Conservation (phyloP, 2,888 invertebrate species). For the Leptopilina drosophilae region DNA sequence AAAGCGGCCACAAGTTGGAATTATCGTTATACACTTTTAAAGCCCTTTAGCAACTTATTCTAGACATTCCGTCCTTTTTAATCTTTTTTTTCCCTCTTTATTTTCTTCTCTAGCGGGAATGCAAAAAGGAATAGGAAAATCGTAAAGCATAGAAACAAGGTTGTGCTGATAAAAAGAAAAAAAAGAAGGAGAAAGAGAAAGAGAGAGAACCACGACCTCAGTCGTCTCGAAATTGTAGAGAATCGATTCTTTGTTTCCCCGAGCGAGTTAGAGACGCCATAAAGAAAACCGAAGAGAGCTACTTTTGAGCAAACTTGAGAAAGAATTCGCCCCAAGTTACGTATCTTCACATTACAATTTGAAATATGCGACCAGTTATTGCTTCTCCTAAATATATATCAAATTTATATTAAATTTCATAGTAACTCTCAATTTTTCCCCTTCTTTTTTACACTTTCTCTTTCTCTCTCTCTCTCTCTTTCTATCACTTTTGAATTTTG, state of each 20-base stretch:
- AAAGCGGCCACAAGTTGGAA: neutral
- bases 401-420: neutral
- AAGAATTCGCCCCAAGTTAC: slow-evolving; percentile 12
- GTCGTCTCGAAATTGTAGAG: neutral
- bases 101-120: neutral
- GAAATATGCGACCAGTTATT: slow-evolving; percentile 9
- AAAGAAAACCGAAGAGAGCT: neutral
- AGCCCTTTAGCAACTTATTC: neutral
- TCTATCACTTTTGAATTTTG: neutral
- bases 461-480: neutral
- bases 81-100: neutral
- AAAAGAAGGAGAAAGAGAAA: too few relatives aligned
- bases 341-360: slow-evolving; percentile 15
- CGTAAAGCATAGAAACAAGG: slow-evolving; percentile 12
- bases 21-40: neutral
- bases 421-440: neutral
- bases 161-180: neutral
- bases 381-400: neutral
- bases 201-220: neutral
- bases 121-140: neutral
- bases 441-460: neutral
- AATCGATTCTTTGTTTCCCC: slow-evolving; percentile 22
- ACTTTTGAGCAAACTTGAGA: slow-evolving; percentile 20
- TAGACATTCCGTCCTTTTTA: neutral
- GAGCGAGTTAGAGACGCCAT: neutral